phyloP scores from a whole-genome alignment of 2,888 invertebrate species.

The Xestobium rufovillosum region DNA sequence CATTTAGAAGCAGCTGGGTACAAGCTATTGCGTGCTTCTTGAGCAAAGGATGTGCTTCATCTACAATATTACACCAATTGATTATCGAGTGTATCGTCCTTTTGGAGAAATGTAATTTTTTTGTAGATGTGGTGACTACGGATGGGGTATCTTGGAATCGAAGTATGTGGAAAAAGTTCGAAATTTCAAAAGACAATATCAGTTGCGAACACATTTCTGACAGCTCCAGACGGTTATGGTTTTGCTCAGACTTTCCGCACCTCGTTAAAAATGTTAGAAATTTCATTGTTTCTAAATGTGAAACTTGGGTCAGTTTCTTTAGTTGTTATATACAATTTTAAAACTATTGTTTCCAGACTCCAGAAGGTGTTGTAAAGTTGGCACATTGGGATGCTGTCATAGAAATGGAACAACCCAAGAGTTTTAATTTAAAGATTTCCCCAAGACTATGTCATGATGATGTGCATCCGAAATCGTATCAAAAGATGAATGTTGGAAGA shows the following conservation, averaged over 20 bases:
- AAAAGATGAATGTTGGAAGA: constrained; percentile 14
- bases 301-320: background rate
- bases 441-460: constrained; percentile 8
- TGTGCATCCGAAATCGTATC: constrained; percentile 11
- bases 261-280: constrained; percentile 15
- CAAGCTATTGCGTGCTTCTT: too few species aligned
- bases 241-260: background rate
- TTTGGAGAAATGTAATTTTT: constrained; percentile 17
- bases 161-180: constrained; percentile 21
- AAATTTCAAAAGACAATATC: constrained; percentile 13
- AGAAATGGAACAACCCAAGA: constrained; percentile 5
- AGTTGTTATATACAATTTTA: background rate
- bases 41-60: too few species aligned
- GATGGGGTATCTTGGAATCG: constrained; percentile 21
- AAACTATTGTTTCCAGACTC: constrained; percentile 8
- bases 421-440: constrained; percentile 9
- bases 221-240: constrained; percentile 15
- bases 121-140: constrained; percentile 18
- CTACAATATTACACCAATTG: constrained; percentile 8
- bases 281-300: background rate
- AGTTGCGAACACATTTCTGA: constrained; percentile 16
- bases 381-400: too few species aligned
- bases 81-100: constrained; percentile 17
- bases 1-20: constrained; percentile 14
- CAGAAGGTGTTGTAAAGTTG: constrained; percentile 12